Evolutionary conservation across 2,797 vertebrate genomes (phyloP).

Genomic region (Fistularia commersonii): DNA sequence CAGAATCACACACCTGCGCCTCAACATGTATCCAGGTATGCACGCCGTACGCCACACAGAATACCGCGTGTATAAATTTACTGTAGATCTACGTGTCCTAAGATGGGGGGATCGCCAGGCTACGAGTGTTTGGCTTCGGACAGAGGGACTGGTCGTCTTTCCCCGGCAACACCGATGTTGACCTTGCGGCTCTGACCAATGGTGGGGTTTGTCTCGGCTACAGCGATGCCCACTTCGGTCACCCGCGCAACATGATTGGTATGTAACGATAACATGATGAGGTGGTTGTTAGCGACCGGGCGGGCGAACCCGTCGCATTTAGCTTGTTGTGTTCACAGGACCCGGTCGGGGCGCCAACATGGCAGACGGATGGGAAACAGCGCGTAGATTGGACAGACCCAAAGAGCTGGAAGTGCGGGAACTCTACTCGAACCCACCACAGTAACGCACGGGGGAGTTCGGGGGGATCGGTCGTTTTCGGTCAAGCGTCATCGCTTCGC

Average conservation of each 20-base stretch:
- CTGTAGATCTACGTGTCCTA: conserved; percentile 12
- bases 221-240: conserved; percentile 83
- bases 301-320: no score
- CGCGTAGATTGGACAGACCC: conserved; percentile 80
- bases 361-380: conserved; percentile 85
- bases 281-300: background rate
- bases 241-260: conserved; percentile 87
- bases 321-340: conserved; percentile 19
- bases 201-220: conserved; percentile 84
- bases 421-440: no score
- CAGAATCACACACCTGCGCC: conserved; percentile 82
- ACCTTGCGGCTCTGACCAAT: conserved; percentile 76
- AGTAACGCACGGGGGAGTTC: no score
- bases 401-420: conserved; percentile 67
- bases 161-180: conserved; percentile 60
- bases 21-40: conserved; percentile 85
- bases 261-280: background rate
- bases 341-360: conserved; percentile 69
- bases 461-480: no score
- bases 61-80: background rate
- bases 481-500: no score
- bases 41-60: conserved; percentile 9
- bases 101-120: conserved; percentile 84
- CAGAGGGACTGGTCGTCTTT: conserved; percentile 75
- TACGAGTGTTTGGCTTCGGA: conserved; percentile 80